Conservation (phyloP, 2,888 invertebrate species). For the Drosophila birchii region DNA sequence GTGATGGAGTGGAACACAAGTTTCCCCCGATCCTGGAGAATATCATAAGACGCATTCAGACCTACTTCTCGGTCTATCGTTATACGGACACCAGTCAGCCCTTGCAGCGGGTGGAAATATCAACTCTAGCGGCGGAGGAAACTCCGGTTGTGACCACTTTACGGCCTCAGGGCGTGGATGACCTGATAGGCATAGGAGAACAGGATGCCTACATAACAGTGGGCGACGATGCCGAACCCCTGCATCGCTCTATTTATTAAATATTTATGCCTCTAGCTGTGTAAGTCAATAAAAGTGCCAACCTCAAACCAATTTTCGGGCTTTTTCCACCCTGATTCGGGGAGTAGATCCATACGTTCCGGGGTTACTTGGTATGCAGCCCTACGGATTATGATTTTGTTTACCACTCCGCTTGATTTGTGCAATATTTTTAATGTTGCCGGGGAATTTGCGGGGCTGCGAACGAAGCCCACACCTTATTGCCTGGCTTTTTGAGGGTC, state of each 20-base stretch:
- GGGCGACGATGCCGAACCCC: constrained; percentile 50
- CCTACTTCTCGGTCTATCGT: constrained; percentile 88
- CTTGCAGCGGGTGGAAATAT: constrained; percentile 46
- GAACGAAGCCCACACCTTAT: constrained; percentile 8
- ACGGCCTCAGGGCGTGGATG: constrained; percentile 22
- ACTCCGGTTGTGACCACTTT: constrained; percentile 32
- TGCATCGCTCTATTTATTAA: constrained; percentile 22
- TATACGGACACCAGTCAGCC: constrained; percentile 86
- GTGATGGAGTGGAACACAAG: constrained; percentile 85
- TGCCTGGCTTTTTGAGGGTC: constrained; percentile 43
- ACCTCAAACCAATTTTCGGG: neutral
- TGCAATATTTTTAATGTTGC: constrained; percentile 70
- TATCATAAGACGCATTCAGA: constrained; percentile 89
- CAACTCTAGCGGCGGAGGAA: constrained; percentile 12
- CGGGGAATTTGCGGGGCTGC: constrained; percentile 43
- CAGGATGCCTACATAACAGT: constrained; percentile 66
- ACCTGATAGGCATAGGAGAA: constrained; percentile 58
- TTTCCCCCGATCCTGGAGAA: constrained; percentile 90
- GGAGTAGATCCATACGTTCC: constrained; percentile 51
- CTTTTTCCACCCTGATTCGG: neutral
- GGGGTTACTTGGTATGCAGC: constrained; percentile 58
- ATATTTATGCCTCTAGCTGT: constrained; percentile 30
- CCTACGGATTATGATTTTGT: constrained; percentile 52
- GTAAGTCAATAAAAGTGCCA: constrained; percentile 44
- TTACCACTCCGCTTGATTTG: constrained; percentile 51